phyloP scores from a whole-genome alignment of 2,888 invertebrate species.

The Itoplectis maculator region DNA sequence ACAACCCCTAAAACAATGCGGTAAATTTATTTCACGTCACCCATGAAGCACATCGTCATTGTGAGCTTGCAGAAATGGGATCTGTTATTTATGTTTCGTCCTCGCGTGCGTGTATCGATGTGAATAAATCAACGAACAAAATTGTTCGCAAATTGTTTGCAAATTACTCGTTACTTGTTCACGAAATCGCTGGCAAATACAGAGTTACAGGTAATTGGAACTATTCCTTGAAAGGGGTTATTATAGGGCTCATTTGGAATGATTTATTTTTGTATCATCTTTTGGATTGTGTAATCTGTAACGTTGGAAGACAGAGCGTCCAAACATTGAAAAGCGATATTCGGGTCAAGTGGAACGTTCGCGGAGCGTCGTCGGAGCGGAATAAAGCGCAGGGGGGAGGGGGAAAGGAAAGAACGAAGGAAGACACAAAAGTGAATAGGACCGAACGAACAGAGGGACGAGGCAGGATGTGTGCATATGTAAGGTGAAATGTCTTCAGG shows the following conservation, averaged over 20 bases:
- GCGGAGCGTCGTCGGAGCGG: slow-evolving; percentile 34
- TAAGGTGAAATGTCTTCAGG: slow-evolving; percentile 53
- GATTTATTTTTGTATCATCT: slow-evolving; percentile 2
- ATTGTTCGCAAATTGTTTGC: neutral
- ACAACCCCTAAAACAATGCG: slow-evolving; percentile 31
- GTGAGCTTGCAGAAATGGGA: neutral
- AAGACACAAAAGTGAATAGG: slow-evolving; percentile 14
- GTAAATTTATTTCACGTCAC: slow-evolving; percentile 38
- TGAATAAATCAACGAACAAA: slow-evolving; percentile 10
- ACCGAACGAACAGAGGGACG: slow-evolving; percentile 41
- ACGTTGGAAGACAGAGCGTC: slow-evolving; percentile 18
- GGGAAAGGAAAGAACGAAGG: too few species aligned
- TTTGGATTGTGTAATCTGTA: too few species aligned
- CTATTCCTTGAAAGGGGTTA: too few species aligned
- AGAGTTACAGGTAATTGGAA: too few species aligned
- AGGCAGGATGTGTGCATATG: too few species aligned
- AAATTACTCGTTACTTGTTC: neutral
- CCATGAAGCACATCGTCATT: neutral
- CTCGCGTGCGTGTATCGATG: neutral
- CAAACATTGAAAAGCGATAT: slow-evolving; percentile 37
- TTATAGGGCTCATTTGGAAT: too few species aligned
- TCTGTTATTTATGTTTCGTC: slow-evolving; percentile 23
- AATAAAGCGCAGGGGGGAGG: slow-evolving; percentile 13
- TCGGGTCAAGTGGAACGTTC: slow-evolving; percentile 46
- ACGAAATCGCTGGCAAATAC: too few species aligned